A percentile compares a stretch with the other conserved stretches of the same genome.
Conservation (phyloP, 1,140 invertebrate genomes). For the Tigriopus japonicus region DNA sequence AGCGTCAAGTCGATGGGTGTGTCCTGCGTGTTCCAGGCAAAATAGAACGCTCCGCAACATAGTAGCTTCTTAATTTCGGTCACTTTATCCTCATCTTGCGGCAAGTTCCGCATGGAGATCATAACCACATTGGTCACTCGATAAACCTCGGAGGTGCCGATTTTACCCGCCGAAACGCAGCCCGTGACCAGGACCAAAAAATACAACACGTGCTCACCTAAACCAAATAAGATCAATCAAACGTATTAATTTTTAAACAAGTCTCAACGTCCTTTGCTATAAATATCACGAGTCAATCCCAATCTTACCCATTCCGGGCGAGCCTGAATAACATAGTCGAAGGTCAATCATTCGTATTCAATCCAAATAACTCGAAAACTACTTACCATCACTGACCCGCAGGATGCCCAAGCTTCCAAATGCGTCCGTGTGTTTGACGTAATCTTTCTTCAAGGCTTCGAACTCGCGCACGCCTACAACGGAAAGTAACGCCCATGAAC, state of each 20-base stretch:
- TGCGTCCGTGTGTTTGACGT: constrained; percentile 70
- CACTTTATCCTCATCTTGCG: constrained; percentile 16
- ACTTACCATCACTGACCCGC: constrained; percentile 54
- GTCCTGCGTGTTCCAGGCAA: constrained; percentile 47
- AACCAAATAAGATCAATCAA: constrained; percentile 16
- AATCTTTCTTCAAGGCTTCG: constrained; percentile 65
- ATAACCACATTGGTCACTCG: constrained; percentile 77
- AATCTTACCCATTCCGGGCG: too few relatives aligned
- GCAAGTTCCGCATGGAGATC: constrained; percentile 44
- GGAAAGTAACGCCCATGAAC: too few relatives aligned
- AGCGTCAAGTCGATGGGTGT: constrained; percentile 63
- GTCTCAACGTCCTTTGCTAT: too few relatives aligned
- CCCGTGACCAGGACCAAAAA: constrained; percentile 84
- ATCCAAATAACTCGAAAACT: too few relatives aligned
- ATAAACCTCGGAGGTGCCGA: constrained; percentile 79
- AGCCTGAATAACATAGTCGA: too few relatives aligned
- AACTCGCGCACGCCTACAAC: constrained; percentile 43
- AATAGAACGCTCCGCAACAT: constrained; percentile 92
- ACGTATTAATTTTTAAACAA: too few relatives aligned
- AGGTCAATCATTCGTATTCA: too few relatives aligned
- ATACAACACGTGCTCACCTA: constrained; percentile 52
- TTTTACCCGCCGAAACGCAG: constrained; percentile 83
- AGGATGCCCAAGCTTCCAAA: constrained; percentile 81
- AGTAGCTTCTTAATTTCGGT: constrained; percentile 44
- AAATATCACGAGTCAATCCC: too few relatives aligned